Base-by-base conservation (phyloP, 37 sponge, comb jelly and placozoan species). In the Bolinopsis microptera region DNA sequence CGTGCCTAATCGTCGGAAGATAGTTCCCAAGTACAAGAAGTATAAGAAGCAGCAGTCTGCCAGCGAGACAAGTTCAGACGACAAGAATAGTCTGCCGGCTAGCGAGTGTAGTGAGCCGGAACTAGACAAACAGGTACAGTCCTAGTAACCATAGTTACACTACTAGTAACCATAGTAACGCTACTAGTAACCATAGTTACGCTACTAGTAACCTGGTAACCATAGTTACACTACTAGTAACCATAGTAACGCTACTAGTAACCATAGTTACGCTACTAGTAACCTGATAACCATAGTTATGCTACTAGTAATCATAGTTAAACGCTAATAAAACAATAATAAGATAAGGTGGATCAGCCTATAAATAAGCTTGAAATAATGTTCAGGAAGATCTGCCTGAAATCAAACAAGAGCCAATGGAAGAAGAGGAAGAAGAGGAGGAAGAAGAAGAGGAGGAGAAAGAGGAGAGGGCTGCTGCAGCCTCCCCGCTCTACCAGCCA, bases 401-500 rank as follows among this genome's bases (percentile, higher is more conserved):
- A 72, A 3, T 30, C 2, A 72, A 28, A 28, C 3, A 72, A 72
- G 31, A 72, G 5, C 31, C 31, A 5, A 21, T 30, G 22, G 31
- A 72, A 72, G 75, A 72, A 21, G 39, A 93, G 39, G 39, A 33
- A 35, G 76, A 72, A 0, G 76, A 35, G 8, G 76, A 93, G 93
- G 69, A 92, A 67, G 69, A 92, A 39, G 31, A 92, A 48, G 93
- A 92, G 30, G 93, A 92, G 2, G 69, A 67, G 24, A 32, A 68
- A 22, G 26, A 0, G 0, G 8, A 18, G 21, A 69, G 68, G 93
- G 68, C 27, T 31, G 31, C 0, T 34, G 93, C 0, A 21, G 35
- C 32, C 26, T 37, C 35, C 74, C 25, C 2, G 0, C 24, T 34
- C 21, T 35, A 76, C 35, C 33, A 35, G 32, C 23, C 22, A 35